Base-by-base conservation (phyloP, 1,140 invertebrate genomes). In the Drosophila equinoxialis region DNA sequence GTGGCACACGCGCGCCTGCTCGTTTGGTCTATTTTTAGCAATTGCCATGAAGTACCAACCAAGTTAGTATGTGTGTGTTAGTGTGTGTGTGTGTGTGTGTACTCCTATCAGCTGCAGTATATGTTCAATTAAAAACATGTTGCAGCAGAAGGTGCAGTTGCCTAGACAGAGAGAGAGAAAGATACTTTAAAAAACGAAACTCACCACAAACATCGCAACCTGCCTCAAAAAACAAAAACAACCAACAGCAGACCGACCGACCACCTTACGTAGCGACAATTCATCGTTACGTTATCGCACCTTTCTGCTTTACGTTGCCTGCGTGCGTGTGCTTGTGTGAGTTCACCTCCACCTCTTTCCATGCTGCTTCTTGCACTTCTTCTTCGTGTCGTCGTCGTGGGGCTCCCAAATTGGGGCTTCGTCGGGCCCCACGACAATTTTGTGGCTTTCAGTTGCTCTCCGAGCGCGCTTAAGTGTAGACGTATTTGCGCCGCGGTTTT, bases 1-100 rank as follows among this genome's bases (percentile, higher is more conserved):
- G 84, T 87, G 84, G 84, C 84, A 87, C 84, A 87, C 84, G 84
- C 84, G 84, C 84, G 84, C 71, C 63, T 64, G 58, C 55, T 57
- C 42, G 10, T 62, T 62, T 66, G 42, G 58, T 68, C 83, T 86
- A 86, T 86, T 86, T 86, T 82, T 87, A 87, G 79, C 63, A n/a
- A 41, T 17, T 37, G 42, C 57, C 48, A 58, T 67, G 54, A 45
- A 76, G 73, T 51, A 48, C 45, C 45, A 48, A 17, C 45, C 4
- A 14, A 48, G 45, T 17, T 8, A 17, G 14, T 20, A 6, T 23
- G 20, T 23, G 17, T 17, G 17, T 17, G 17, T 0, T 1, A 0
- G 41, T 42, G 41, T 45, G 41, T 45, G n/a, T 45, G 45, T 48
- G 45, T 48, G 45, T 75, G 58, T 39, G 14, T 61, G 61, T 45